These are phyloP conservation scores for Gopherus flavomarginatus DNA, from an alignment of 2,113 vertebrate genomes.

Conservation along the genomic window DNA sequence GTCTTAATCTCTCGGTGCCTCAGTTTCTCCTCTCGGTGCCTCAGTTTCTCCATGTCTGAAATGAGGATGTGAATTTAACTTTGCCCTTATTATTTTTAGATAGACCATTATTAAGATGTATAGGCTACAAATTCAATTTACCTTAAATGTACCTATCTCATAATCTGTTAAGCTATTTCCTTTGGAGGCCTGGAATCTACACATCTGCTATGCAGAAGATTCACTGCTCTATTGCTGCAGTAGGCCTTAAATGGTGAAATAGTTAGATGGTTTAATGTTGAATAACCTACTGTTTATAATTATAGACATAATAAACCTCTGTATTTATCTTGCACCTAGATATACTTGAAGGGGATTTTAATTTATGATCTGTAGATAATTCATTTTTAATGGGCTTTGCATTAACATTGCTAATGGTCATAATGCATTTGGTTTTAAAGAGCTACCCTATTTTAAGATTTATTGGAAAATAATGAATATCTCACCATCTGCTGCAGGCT, in stretches of 20 bases:
- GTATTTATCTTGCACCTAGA: neutral
- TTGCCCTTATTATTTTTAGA: conserved; percentile 3
- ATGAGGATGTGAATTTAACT: conserved; percentile 19
- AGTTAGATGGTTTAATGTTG: neutral
- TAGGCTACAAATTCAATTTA: conserved; percentile 10
- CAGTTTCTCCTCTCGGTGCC: neutral
- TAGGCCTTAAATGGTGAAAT: neutral
- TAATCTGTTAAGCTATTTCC: neutral
- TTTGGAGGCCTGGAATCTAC: neutral
- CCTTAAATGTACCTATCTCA: neutral
- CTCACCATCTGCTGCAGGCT: neutral
- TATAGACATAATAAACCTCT: neutral
- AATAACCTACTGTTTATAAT: neutral
- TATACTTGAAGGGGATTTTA: conserved; percentile 1
- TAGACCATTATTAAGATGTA: conserved; percentile 34
- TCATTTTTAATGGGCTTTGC: neutral
- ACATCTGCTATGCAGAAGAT: neutral
- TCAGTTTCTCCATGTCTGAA: neutral
- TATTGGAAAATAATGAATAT: neutral
- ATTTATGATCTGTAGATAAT: conserved; percentile 1
- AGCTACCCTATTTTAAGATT: neutral
- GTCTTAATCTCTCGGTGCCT: neutral
- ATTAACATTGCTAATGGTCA: neutral
- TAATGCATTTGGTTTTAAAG: neutral
- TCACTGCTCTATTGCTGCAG: neutral